Conservation (phyloP, 2,113 vertebrate species). For the Proterorhinus semilunaris region DNA sequence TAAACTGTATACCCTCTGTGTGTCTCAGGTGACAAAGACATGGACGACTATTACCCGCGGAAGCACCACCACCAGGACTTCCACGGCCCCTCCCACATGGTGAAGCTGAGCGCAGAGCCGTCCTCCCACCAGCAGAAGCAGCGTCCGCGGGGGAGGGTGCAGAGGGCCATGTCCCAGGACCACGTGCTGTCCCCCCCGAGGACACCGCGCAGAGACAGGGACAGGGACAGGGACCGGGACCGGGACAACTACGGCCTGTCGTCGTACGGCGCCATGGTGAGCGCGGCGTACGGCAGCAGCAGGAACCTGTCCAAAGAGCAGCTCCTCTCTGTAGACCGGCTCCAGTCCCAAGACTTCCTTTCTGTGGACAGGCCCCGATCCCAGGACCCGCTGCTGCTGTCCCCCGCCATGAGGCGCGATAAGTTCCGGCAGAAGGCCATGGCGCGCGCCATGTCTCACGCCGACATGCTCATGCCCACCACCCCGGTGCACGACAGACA, state of each 20-base stretch:
- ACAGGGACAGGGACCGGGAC: slow-evolving; percentile 50
- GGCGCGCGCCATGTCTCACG: slow-evolving; percentile 91
- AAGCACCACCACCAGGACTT: slow-evolving; percentile 87
- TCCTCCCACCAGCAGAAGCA: slow-evolving; percentile 76
- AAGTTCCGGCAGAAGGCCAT: slow-evolving; percentile 91
- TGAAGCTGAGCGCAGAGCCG: slow-evolving; percentile 86
- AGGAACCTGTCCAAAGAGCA: slow-evolving; percentile 91
- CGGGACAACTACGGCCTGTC: slow-evolving; percentile 75
- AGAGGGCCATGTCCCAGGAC: slow-evolving; percentile 97
- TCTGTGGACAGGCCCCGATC: slow-evolving; percentile 93
- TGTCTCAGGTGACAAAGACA: slow-evolving; percentile 86
- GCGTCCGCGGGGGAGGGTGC: slow-evolving; percentile 83
- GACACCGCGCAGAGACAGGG: slow-evolving; percentile 69
- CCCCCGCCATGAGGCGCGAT: slow-evolving; percentile 85
- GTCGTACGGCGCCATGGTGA: slow-evolving; percentile 66
- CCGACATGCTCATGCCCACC: slow-evolving; percentile 90
- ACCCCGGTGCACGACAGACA: slow-evolving; percentile 92
- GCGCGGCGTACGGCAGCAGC: slow-evolving; percentile 72
- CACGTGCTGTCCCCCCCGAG: slow-evolving; percentile 88
- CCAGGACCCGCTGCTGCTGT: slow-evolving; percentile 95
- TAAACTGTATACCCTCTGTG: background rate
- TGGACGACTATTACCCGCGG: slow-evolving; percentile 91
- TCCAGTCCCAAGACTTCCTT: slow-evolving; percentile 93
- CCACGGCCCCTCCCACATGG: slow-evolving; percentile 83
- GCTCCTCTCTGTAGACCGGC: slow-evolving; percentile 90